These are phyloP conservation scores for Yponomeuta evonymella DNA, from an alignment of 2,888 invertebrate genomes.

Conservation along the genomic window DNA sequence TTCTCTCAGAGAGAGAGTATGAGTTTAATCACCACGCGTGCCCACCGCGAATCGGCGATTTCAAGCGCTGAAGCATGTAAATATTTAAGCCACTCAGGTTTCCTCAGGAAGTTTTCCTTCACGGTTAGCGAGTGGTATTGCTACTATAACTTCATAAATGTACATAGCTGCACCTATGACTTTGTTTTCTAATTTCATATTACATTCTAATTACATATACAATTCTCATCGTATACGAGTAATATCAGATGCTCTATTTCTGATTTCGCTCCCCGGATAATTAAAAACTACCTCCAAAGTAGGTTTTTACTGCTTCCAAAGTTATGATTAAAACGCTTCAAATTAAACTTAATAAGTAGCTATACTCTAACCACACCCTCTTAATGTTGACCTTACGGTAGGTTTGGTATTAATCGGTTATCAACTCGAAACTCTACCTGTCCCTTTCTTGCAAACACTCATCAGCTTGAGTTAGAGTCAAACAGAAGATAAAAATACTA, in stretches of 20 bases:
- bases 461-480: not conserved
- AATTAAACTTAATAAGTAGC: constrained; percentile 64
- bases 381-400: constrained; percentile 46
- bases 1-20: too few relatives aligned
- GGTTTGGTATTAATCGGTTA: not conserved
- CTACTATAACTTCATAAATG: too few relatives aligned
- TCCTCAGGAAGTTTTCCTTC: too few relatives aligned
- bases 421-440: not conserved
- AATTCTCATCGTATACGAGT: constrained; percentile 43
- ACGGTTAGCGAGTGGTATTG: too few relatives aligned
- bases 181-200: too few relatives aligned
- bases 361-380: constrained; percentile 53
- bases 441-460: not conserved
- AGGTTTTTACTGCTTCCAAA: not conserved
- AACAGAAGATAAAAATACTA: not conserved
- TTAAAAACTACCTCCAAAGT: not conserved
- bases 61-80: too few relatives aligned
- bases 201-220: constrained; percentile 26
- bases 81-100: too few relatives aligned
- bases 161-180: too few relatives aligned
- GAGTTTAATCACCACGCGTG: too few relatives aligned
- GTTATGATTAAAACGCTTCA: constrained; percentile 34
- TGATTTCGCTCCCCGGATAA: not conserved
- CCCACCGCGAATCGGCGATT: too few relatives aligned
- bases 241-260: not conserved